Evolutionary conservation across 2,888 invertebrate genomes (phyloP), one percentile per base, ranked within the genome.

Genomic region (Odontocolon sp.): DNA sequence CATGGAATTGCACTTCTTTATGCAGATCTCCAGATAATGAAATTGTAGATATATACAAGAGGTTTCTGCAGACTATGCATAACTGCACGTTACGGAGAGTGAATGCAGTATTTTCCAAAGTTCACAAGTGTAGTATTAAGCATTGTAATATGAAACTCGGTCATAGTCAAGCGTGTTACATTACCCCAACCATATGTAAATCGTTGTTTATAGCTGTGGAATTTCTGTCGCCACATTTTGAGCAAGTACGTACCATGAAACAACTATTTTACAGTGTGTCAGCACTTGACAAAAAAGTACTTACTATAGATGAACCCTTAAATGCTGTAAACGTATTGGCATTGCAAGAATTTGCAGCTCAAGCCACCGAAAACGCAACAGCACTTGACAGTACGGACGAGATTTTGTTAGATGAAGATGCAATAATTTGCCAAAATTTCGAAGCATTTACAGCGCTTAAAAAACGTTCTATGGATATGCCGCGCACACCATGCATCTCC

Each of bases 191-290:
- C n/a, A n/a, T n/a, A n/a, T n/a, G n/a, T n/a, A n/a, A n/a, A n/a
- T n/a, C n/a, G n/a, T n/a, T n/a, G n/a, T 81, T 50, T 64, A 79
- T 68, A 71, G n/a, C n/a, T n/a, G n/a, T n/a, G n/a, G n/a, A n/a
- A n/a, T n/a, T n/a, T n/a, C n/a, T n/a, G n/a, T n/a, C 81, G 5
- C 54, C 77, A 18, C 81, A 81, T 74, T 81, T 74, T 63, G 64
- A 73, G 26, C n/a, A 28, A 23, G 64, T 79, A 11, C 21, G 80
- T 64, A 61, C 38, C 11, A 72, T 71, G 42, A 77, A 78, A 66
- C 70, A 38, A 66, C 57, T 47, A 16, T 28, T 71, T 16, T 76
- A 77, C 47, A 61, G 31, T 56, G 8, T 78, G n/a, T 38, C 8
- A 42, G 28, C 6, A 2, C 28, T 54, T 4, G 2, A 59, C 5